Conservation (phyloP, 2,113 vertebrate species). For the Caranx ignobilis region DNA sequence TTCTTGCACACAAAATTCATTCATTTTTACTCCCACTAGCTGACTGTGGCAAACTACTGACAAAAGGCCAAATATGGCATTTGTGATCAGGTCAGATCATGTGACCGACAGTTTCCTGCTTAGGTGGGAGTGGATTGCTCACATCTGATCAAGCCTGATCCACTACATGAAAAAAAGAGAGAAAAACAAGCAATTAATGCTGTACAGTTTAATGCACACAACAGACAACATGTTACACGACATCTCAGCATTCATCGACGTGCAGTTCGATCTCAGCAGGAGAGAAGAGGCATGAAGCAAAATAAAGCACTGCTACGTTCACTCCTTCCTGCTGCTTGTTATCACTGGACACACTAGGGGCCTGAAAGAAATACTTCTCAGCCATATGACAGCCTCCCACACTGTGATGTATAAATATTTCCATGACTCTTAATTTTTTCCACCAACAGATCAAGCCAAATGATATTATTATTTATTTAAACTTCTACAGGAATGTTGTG, state of each 20-base stretch:
- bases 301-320: slow-evolving; percentile 36
- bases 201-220: slow-evolving; percentile 48
- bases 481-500: slow-evolving; percentile 35
- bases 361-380: slow-evolving; percentile 45
- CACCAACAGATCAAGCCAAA: slow-evolving; percentile 27
- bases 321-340: slow-evolving; percentile 54
- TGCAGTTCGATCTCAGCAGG: slow-evolving; percentile 53
- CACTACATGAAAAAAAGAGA: background rate
- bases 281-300: slow-evolving; percentile 36
- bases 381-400: slow-evolving; percentile 56
- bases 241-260: slow-evolving; percentile 38
- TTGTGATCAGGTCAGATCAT: slow-evolving; percentile 49
- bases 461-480: slow-evolving; percentile 45
- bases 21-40: background rate
- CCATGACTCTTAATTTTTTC: slow-evolving; percentile 46
- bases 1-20: slow-evolving; percentile 6
- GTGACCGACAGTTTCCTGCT: slow-evolving; percentile 54
- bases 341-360: slow-evolving; percentile 58
- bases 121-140: slow-evolving; percentile 40
- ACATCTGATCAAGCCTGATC: slow-evolving; percentile 16
- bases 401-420: slow-evolving; percentile 49
- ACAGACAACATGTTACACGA: slow-evolving; percentile 49
- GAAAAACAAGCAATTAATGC: slow-evolving; percentile 61
- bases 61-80: slow-evolving; percentile 65
- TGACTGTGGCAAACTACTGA: slow-evolving; percentile 35